phyloP scores from a whole-genome alignment of 2,113 vertebrate genomes.

The Hydropotes inermis region DNA sequence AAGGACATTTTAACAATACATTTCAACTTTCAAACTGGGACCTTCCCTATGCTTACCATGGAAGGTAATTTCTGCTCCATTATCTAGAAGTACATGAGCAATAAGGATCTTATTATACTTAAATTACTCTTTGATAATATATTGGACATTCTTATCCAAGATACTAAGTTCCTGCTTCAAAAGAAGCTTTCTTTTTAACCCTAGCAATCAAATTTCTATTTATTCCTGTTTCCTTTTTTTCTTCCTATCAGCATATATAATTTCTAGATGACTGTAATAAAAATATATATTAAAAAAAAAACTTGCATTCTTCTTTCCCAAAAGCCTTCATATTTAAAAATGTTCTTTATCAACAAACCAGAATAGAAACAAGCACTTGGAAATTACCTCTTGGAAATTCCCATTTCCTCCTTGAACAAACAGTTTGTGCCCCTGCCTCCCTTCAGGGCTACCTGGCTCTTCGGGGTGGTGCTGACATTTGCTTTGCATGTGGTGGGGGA shows the following conservation, averaged over 20 bases:
- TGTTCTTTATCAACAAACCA: neutral
- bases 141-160: neutral
- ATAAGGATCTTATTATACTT: neutral
- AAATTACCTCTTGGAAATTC: neutral
- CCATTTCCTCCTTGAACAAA: neutral
- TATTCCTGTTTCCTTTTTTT: neutral
- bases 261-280: neutral
- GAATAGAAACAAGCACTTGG: neutral
- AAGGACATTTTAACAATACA: constrained; percentile 21
- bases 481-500: neutral
- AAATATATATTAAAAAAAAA: neutral
- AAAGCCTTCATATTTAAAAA: neutral
- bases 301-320: neutral
- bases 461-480: neutral
- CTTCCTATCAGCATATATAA: neutral
- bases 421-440: neutral
- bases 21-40: neutral
- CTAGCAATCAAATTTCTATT: neutral
- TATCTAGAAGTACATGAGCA: neutral
- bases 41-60: neutral
- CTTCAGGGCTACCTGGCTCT: neutral
- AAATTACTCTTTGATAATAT: neutral
- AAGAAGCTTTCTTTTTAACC: neutral
- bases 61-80: neutral
- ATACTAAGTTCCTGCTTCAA: neutral